These are phyloP conservation scores for Brachionus calyciflorus DNA, from an alignment of 1,140 invertebrate species.

Conservation along the genomic window DNA sequence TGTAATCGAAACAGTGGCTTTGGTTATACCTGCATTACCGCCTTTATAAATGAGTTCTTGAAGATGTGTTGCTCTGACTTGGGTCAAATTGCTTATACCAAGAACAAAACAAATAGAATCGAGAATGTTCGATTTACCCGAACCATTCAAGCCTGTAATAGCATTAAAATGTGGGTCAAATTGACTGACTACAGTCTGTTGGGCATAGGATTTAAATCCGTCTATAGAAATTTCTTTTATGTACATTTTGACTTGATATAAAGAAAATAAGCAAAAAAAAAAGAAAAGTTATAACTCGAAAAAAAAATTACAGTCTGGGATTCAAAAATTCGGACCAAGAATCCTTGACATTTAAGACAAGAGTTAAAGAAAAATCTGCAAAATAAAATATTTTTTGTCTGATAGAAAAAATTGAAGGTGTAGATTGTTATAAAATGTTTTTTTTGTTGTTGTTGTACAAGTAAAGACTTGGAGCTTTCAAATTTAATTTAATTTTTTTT, in stretches of 20 bases:
- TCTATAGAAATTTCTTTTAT: slow-evolving; percentile 90
- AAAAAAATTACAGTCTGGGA: neutral
- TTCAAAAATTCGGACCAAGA: no score
- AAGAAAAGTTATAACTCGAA: no score
- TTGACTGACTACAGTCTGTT: slow-evolving; percentile 82
- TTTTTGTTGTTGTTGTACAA: no score
- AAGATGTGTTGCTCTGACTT: slow-evolving; percentile 80
- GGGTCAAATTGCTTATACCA: slow-evolving; percentile 86
- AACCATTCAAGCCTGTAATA: slow-evolving; percentile 95
- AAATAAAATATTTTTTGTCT: no score
- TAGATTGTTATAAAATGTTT: no score
- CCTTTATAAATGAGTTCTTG: slow-evolving; percentile 95
- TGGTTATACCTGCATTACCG: slow-evolving; percentile 90
- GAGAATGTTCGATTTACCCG: slow-evolving; percentile 96
- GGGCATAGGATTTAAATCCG: slow-evolving; percentile 97
- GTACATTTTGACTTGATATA: no score
- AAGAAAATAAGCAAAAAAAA: no score
- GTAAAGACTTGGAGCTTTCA: no score
- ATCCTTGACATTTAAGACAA: no score
- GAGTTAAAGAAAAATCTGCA: no score
- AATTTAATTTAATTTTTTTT: no score
- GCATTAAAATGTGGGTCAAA: slow-evolving; percentile 96
- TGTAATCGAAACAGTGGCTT: slow-evolving; percentile 89
- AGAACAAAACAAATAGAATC: slow-evolving; percentile 97
- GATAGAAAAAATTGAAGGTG: neutral